Conservation (phyloP, 2,797 vertebrate species). For the Sebastes cheni region DNA sequence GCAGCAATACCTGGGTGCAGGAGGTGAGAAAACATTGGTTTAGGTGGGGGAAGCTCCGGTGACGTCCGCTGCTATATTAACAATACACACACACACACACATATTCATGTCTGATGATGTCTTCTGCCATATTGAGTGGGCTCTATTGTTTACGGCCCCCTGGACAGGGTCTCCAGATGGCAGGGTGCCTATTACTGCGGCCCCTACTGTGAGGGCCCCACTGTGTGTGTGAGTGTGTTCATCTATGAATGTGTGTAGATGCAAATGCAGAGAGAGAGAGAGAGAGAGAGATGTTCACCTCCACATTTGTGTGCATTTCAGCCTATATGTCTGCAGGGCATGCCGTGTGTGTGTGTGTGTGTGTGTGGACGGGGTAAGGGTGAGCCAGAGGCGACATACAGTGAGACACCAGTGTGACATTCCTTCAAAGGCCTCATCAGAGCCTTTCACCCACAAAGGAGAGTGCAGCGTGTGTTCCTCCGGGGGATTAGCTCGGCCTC, state of each 20-base stretch:
- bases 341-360: conserved; percentile 17
- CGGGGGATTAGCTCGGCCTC: conserved; percentile 59
- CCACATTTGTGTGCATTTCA: conserved; percentile 10
- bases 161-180: conserved; percentile 81
- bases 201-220: conserved; percentile 75
- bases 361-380: conserved; percentile 13
- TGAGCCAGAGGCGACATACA: conserved; percentile 62
- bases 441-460: conserved; percentile 57
- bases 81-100: conserved; percentile 46
- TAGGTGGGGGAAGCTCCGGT: conserved; percentile 57
- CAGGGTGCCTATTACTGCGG: conserved; percentile 77
- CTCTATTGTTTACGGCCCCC: conserved; percentile 76
- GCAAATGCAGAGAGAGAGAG: neutral
- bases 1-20: conserved; percentile 59
- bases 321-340: conserved; percentile 44
- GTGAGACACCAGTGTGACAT: conserved; percentile 70
- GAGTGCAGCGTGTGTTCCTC: conserved; percentile 39
- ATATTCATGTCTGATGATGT: conserved; percentile 49
- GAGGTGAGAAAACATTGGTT: conserved; percentile 76
- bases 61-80: conserved; percentile 50
- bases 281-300: conserved; percentile 16
- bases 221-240: conserved; percentile 40
- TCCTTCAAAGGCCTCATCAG: conserved; percentile 77
- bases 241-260: neutral
- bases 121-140: conserved; percentile 66